These are phyloP conservation scores for Cyaniris semiargus DNA, from an alignment of 2,888 invertebrate species.

Conservation along the genomic window DNA sequence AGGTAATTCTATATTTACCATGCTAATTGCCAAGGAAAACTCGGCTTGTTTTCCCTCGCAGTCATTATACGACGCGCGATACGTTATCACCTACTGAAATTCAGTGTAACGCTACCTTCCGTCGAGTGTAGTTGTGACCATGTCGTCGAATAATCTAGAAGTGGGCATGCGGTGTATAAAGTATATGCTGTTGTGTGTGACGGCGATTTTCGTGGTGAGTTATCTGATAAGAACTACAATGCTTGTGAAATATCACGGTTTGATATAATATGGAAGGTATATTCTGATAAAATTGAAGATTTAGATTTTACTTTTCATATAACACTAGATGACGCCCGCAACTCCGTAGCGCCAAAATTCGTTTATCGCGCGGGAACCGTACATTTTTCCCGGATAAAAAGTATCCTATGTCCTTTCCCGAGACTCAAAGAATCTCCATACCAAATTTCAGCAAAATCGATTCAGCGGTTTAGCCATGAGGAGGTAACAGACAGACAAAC, in stretches of 20 bases:
- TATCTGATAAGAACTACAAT: slow-evolving; percentile 34
- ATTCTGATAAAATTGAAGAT: not conserved
- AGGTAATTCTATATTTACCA: slow-evolving; percentile 46
- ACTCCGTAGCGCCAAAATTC: not conserved
- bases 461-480: no score
- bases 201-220: slow-evolving; percentile 89
- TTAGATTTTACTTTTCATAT: not conserved
- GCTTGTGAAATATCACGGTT: not conserved
- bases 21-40: slow-evolving; percentile 57
- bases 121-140: slow-evolving; percentile 47
- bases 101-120: slow-evolving; percentile 46
- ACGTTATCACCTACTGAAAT: slow-evolving; percentile 50
- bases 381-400: no score
- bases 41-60: slow-evolving; percentile 48
- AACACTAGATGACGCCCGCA: no score
- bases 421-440: no score
- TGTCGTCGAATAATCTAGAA: slow-evolving; percentile 70
- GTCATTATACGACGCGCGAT: slow-evolving; percentile 43
- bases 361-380: no score
- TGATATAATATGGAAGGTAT: not conserved
- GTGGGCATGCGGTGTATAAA: slow-evolving; percentile 88
- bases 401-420: no score
- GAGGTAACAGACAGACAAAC: no score
- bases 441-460: no score
- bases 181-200: slow-evolving; percentile 87